phyloP scores from a whole-genome alignment of 2,888 invertebrate species.

The Lobophora halterata region DNA sequence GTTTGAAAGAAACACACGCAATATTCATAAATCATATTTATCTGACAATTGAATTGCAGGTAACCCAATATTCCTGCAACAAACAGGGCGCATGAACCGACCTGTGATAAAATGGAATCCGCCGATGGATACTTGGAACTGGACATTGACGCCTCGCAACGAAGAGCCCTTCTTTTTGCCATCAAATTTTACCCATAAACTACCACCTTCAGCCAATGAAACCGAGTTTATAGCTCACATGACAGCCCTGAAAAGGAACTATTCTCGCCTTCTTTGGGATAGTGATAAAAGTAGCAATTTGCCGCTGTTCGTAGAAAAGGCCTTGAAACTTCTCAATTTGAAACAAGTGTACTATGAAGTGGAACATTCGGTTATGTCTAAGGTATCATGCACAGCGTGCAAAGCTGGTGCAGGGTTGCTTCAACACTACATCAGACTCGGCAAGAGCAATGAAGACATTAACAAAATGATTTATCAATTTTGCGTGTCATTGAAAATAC shows the following conservation, averaged over 20 bases:
- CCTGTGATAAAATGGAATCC: conserved; percentile 75
- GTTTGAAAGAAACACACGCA: no score
- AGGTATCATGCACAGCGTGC: conserved; percentile 94
- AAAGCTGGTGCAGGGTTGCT: conserved; percentile 92
- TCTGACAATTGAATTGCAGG: conserved; percentile 45
- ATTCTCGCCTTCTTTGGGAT: conserved; percentile 86
- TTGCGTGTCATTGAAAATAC: conserved; percentile 93
- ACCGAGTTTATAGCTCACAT: conserved; percentile 71
- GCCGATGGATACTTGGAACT: conserved; percentile 73
- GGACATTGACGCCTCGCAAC: conserved; percentile 59
- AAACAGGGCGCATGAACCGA: conserved; percentile 50
- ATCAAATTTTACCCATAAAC: conserved; percentile 70
- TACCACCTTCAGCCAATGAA: conserved; percentile 75
- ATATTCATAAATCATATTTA: no score
- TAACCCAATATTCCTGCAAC: conserved; percentile 71
- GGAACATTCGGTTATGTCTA: conserved; percentile 95
- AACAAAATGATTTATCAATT: conserved; percentile 91
- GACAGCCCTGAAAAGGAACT: conserved; percentile 68
- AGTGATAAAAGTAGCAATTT: conserved; percentile 85
- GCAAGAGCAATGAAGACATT: conserved; percentile 93
- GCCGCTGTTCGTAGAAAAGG: conserved; percentile 91
- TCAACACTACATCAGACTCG: conserved; percentile 91
- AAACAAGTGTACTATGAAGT: conserved; percentile 92
- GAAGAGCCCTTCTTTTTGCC: conserved; percentile 70
- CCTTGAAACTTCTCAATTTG: conserved; percentile 89